These are phyloP conservation scores for Poeciliopsis retropinna DNA, from an alignment of 2,113 vertebrate genomes.

Conservation along the genomic window DNA sequence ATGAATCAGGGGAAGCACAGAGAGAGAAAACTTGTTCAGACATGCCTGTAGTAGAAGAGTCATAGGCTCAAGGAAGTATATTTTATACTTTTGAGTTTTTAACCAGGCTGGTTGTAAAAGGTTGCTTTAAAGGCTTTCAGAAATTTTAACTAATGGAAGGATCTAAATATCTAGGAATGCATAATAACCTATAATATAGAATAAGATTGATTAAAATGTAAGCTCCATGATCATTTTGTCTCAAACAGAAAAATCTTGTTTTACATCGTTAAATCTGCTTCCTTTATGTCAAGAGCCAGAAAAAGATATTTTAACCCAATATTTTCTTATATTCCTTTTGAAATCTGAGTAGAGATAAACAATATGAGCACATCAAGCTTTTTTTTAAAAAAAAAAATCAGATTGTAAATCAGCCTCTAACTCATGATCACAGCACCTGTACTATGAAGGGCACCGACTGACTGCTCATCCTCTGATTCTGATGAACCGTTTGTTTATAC, in stretches of 20 bases:
- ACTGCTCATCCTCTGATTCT: not conserved
- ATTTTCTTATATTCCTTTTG: not conserved
- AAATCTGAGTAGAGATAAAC: too few species aligned
- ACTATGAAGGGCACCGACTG: not conserved
- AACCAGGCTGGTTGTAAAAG: too few species aligned
- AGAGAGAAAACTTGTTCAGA: not conserved
- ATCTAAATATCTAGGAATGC: not conserved
- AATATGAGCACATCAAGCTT: too few species aligned
- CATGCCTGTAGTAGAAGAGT: not conserved
- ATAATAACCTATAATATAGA: too few species aligned
- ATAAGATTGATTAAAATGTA: not conserved
- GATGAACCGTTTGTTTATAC: not conserved
- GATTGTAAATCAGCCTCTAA: not conserved
- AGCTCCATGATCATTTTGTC: not conserved
- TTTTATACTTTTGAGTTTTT: not conserved
- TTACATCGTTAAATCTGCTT: not conserved
- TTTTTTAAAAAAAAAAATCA: too few species aligned
- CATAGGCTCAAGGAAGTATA: not conserved
- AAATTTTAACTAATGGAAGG: not conserved
- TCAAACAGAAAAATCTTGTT: not conserved
- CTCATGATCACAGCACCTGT: not conserved
- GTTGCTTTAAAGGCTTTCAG: not conserved
- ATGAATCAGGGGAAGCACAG: not conserved
- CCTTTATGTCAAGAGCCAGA: not conserved
- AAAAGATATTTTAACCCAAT: not conserved